phyloP scores from a whole-genome alignment of 1,140 invertebrate genomes.

The Tribolium castaneum region DNA sequence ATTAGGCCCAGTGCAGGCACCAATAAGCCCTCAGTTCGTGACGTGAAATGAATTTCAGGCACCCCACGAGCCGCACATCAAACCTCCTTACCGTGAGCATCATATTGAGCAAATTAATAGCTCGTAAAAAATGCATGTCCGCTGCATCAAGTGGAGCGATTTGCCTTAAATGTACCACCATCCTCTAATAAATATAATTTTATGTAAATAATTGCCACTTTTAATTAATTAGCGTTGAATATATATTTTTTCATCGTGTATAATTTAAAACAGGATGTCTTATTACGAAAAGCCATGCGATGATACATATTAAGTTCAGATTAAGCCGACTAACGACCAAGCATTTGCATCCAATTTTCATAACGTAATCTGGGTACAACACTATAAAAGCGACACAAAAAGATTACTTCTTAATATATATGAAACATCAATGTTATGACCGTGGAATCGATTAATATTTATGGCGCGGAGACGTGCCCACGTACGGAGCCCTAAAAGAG shows the following conservation, averaged over 20 bases:
- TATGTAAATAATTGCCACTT: slow-evolving; percentile 42
- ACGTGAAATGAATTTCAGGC: slow-evolving; percentile 53
- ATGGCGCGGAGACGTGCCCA: background rate
- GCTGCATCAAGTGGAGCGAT: slow-evolving; percentile 20
- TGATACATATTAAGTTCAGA: slow-evolving; percentile 43
- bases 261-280: slow-evolving; percentile 40
- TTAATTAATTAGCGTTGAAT: slow-evolving; percentile 45
- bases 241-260: slow-evolving; percentile 2
- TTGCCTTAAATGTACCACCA: slow-evolving; percentile 5
- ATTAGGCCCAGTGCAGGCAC: slow-evolving; percentile 45
- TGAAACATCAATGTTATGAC: slow-evolving; percentile 19
- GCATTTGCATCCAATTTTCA: slow-evolving; percentile 46
- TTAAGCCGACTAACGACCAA: slow-evolving; percentile 41
- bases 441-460: slow-evolving; percentile 18
- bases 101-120: slow-evolving; percentile 18
- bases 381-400: slow-evolving; percentile 9
- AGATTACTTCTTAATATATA: slow-evolving; percentile 23
- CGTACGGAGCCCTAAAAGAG: background rate
- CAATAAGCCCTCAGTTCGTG: slow-evolving; percentile 44
- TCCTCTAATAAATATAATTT: slow-evolving; percentile 29
- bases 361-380: slow-evolving; percentile 38
- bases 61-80: slow-evolving; percentile 38
- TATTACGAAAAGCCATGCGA: slow-evolving; percentile 44
- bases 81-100: background rate
- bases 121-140: slow-evolving; percentile 1